Percentiles rank a stretch among this genome's conserved stretches.
Conservation (phyloP, 2,797 vertebrate genomes). For the Amblyraja radiata region DNA sequence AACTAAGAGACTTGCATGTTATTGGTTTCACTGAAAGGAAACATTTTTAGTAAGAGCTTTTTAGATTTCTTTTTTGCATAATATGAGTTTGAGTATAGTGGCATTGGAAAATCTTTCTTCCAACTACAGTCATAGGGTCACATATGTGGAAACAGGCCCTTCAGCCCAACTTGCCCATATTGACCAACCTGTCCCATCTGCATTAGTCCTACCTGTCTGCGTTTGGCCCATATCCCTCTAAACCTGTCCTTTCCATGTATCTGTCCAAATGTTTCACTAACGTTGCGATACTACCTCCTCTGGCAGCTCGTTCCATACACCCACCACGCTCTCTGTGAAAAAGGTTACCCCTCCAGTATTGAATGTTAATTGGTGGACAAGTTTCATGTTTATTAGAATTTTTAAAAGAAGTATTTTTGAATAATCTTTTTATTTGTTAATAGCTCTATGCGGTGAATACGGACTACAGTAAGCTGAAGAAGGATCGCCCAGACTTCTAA, state of each 20-base stretch:
- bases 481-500: slow-evolving; percentile 40
- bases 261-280: no score
- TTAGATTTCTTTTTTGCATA: not conserved
- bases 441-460: slow-evolving; percentile 36
- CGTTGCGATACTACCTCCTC: no score
- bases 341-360: not conserved
- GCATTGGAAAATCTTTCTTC: not conserved
- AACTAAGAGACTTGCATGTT: no score
- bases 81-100: not conserved
- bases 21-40: not conserved
- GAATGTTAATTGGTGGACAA: not conserved
- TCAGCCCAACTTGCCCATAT: no score
- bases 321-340: no score
- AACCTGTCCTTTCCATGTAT: no score
- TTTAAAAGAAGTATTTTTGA: not conserved
- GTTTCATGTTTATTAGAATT: not conserved
- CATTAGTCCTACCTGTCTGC: no score
- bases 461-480: slow-evolving; percentile 39
- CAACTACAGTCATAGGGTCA: no score
- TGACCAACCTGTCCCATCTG: no score
- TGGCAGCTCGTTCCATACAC: no score
- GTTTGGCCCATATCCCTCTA: no score
- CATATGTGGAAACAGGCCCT: no score
- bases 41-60: not conserved
- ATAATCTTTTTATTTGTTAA: not conserved